Conservation (phyloP, 2,797 vertebrate species). For the Echiichthys vipera region DNA sequence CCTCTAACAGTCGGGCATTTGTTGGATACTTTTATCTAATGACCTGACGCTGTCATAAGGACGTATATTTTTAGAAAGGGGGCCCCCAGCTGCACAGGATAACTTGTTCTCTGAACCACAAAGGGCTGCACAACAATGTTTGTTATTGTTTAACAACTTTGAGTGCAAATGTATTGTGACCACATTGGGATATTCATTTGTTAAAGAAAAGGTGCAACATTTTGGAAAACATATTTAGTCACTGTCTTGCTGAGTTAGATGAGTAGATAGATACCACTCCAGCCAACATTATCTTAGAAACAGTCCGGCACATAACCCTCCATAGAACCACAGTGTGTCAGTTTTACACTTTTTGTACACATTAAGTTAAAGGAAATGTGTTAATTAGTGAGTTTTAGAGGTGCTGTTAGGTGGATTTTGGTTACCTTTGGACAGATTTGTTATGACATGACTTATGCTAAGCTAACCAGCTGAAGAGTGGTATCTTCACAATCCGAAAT, state of each 20-base stretch:
- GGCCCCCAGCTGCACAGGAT: slow-evolving; percentile 20
- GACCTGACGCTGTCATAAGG: slow-evolving; percentile 32
- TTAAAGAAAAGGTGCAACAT: neutral
- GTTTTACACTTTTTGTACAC: no score
- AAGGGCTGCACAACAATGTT: neutral
- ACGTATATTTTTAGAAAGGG: slow-evolving; percentile 51
- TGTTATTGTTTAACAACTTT: neutral
- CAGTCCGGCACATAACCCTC: neutral
- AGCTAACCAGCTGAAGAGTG: neutral
- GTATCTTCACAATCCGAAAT: no score
- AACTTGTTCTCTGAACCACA: slow-evolving; percentile 1
- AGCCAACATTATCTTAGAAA: neutral
- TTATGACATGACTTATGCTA: no score
- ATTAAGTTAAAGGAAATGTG: no score
- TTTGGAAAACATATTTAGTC: neutral
- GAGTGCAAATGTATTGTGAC: neutral
- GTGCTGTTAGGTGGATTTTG: no score
- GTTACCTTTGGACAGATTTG: no score
- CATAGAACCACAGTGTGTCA: neutral
- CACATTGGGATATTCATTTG: neutral
- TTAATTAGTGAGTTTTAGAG: no score
- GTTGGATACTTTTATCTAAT: slow-evolving; percentile 34
- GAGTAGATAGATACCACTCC: neutral
- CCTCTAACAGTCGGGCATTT: slow-evolving; percentile 24
- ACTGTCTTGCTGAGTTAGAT: neutral